These are phyloP conservation scores for Protaetia brevitarsis DNA, from an alignment of 1,140 invertebrate genomes.

Conservation along the genomic window DNA sequence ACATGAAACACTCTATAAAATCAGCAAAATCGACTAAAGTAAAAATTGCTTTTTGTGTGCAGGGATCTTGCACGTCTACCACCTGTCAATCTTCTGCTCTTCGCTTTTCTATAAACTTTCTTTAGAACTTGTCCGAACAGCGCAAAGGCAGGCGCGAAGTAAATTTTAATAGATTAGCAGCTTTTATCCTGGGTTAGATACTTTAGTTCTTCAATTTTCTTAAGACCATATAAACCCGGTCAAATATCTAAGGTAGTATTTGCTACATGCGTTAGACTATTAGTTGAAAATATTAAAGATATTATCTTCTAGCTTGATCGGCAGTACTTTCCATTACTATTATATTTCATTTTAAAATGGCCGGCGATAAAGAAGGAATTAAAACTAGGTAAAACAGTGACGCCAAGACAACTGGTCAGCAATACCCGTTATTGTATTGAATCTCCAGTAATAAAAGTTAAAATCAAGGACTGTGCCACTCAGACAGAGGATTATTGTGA, in stretches of 20 bases:
- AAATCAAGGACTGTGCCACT: not conserved
- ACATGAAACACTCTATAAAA: too few species aligned
- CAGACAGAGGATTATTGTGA: not conserved
- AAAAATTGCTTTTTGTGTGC: not conserved
- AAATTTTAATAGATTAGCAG: not conserved
- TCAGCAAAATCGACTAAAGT: too few species aligned
- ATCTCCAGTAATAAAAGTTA: not conserved
- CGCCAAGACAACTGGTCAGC: too few species aligned
- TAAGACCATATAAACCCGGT: slow-evolving; percentile 21
- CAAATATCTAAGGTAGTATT: slow-evolving; percentile 10
- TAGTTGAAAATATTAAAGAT: not conserved
- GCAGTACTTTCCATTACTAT: slow-evolving; percentile 6
- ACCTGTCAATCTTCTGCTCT: slow-evolving; percentile 5
- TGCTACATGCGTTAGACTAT: not conserved
- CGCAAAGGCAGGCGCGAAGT: not conserved
- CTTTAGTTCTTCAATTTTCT: slow-evolving; percentile 12
- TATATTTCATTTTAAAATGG: slow-evolving; percentile 20
- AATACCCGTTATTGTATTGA: not conserved
- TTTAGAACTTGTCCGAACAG: not conserved
- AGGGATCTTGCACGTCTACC: slow-evolving; percentile 9
- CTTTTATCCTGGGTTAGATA: slow-evolving; percentile 20
- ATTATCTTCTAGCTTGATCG: slow-evolving; percentile 5
- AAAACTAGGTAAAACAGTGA: not conserved
- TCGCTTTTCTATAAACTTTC: not conserved
- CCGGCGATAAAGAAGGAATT: not conserved